These are phyloP conservation scores for Lacerta viridis DNA, from an alignment of 2,797 vertebrate genomes.

Conservation along the genomic window DNA sequence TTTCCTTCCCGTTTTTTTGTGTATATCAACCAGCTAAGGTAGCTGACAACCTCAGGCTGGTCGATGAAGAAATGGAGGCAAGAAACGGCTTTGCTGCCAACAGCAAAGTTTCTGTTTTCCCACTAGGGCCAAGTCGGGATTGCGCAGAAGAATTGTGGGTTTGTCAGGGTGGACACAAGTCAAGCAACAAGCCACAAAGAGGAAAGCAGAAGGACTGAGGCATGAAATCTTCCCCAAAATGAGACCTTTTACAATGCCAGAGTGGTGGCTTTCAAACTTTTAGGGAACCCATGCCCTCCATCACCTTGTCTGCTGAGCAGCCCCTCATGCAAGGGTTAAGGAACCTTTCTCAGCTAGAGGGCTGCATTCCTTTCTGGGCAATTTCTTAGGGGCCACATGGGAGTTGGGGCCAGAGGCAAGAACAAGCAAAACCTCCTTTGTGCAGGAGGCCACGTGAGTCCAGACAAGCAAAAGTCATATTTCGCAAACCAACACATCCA, in stretches of 20 bases:
- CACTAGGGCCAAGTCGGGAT: slow-evolving; percentile 54
- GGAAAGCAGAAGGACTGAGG: slow-evolving; percentile 71
- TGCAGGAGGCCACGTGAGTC: too few relatives aligned
- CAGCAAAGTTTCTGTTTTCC: slow-evolving; percentile 71
- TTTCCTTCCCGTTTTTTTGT: slow-evolving; percentile 36
- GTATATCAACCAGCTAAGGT: slow-evolving; percentile 33
- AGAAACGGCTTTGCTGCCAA: slow-evolving; percentile 29
- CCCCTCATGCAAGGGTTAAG: neutral
- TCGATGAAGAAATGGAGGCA: slow-evolving; percentile 10
- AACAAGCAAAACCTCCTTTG: too few relatives aligned
- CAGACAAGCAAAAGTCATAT: too few relatives aligned
- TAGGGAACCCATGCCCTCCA: neutral
- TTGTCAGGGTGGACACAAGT: slow-evolving; percentile 63
- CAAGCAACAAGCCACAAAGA: slow-evolving; percentile 70
- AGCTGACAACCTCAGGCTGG: slow-evolving; percentile 1
- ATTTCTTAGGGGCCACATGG: too few relatives aligned
- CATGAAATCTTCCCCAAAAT: slow-evolving; percentile 33
- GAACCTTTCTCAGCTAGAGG: too few relatives aligned
- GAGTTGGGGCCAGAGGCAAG: too few relatives aligned
- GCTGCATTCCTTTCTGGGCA: too few relatives aligned
- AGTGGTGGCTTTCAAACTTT: too few relatives aligned
- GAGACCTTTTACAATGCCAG: neutral
- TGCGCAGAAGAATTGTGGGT: slow-evolving; percentile 67
- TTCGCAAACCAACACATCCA: too few relatives aligned
- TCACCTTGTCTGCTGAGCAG: neutral